Evolutionary conservation across 2,888 invertebrate species (phyloP), one percentile per base, ranked within the genome.

Genomic region (Philhelius pedissequus): DNA sequence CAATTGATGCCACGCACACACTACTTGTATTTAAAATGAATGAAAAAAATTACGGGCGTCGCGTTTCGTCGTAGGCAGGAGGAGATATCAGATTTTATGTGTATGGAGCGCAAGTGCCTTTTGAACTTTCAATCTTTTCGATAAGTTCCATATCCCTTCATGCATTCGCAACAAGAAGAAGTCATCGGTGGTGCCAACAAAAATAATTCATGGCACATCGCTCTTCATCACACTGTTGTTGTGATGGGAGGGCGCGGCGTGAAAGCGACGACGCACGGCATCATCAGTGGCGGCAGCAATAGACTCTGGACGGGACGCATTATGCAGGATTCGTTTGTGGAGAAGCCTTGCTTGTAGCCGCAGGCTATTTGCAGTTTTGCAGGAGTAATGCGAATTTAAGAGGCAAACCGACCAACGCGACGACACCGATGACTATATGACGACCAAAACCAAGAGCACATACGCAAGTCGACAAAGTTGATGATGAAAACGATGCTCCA

Each of bases 191-290:
- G 69, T 83, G 83, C 78, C 69, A 74, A 74, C 78, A 74, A 83
- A 64, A 83, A 83, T 83, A 83, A 83, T 83, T 83, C 83, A 83
- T 74, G 64, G 50, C 83, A 83, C 83, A 83, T 83, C 78, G 78
- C 74, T 79, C 74, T 83, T 83, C 83, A 74, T 78, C 83, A 79
- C 78, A 78, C 83, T 74, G 13, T 60, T 69, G 66, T 43, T 48
- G 56, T 15, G 25, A 25, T 25, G 5, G 52, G 35, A 9, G 22
- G 20, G 11, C 35, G 35, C 35, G 35, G 18, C 9, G 18, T n/a
- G 20, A n/a, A n/a, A n/a, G n/a, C 8, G n/a, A 18, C 13, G 40
- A 40, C 6, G 32, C 32, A 27, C 15, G 25, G 40, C 25, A 15
- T 27, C 15, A 13, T 32, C 56, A 4, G 11, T 13, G 22, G 48